Conservation (phyloP, 2,888 invertebrate species). For the Caenorhabditis sinica region DNA sequence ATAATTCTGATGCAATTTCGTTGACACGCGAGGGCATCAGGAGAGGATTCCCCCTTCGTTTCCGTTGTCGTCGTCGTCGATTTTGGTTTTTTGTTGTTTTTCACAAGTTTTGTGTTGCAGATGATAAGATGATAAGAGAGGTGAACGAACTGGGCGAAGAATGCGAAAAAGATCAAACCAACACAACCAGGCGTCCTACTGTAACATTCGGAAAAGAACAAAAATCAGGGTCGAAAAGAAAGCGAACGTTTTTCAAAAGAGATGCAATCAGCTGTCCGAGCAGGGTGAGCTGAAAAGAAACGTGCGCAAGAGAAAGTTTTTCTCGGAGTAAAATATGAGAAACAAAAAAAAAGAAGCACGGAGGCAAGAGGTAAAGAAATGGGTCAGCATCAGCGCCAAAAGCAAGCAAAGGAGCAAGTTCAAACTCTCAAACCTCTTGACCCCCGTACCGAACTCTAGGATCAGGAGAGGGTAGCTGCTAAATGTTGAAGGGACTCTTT, state of each 20-base stretch:
- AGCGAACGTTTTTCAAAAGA: conserved; percentile 14
- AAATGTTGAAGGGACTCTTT: background rate
- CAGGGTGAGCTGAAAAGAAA: conserved; percentile 39
- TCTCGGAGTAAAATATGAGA: background rate
- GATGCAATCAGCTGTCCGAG: conserved; percentile 42
- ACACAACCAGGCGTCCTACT: conserved; percentile 19
- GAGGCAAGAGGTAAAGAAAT: conserved; percentile 28
- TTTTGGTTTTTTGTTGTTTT: conserved; percentile 55
- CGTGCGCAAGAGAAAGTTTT: conserved; percentile 47
- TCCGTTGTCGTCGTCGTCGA: conserved; percentile 8
- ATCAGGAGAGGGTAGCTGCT: background rate
- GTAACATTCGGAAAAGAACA: conserved; percentile 32
- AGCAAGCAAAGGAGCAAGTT: conserved; percentile 42
- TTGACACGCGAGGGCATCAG: conserved; percentile 56
- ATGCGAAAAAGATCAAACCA: conserved; percentile 51
- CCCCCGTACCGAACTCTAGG: conserved; percentile 3
- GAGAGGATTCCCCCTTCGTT: conserved; percentile 42
- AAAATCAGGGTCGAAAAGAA: background rate
- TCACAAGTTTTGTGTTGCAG: conserved; percentile 45
- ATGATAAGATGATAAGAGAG: conserved; percentile 32
- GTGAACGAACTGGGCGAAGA: conserved; percentile 24
- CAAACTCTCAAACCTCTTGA: conserved; percentile 54
- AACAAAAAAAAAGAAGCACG: conserved; percentile 23
- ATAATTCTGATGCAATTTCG: conserved; percentile 63
- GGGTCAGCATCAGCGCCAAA: conserved; percentile 25